Evolutionary conservation across 2,113 vertebrate genomes (phyloP).

Genomic region (Mesoclemmys tuberculata): DNA sequence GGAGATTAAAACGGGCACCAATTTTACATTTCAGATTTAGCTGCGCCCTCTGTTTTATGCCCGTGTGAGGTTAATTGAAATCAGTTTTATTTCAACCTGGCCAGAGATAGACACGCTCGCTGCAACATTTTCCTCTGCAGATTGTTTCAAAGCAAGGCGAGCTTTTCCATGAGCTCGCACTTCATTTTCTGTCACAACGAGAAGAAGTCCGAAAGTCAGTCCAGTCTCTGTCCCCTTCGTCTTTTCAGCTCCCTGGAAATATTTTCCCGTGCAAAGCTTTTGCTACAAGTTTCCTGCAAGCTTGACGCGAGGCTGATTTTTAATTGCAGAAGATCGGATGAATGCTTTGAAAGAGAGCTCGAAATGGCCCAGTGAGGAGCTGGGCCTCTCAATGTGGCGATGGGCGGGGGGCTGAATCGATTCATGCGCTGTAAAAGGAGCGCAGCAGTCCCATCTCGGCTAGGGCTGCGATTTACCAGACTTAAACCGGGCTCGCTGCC

Average conservation of each 20-base stretch:
- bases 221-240: neutral
- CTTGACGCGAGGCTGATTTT: accelerated
- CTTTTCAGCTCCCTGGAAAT: neutral
- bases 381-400: accelerated
- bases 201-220: too few relatives aligned
- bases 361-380: accelerated
- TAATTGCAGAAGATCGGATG: accelerated
- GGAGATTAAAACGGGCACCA: slow-evolving; percentile 12
- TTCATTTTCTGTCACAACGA: too few relatives aligned
- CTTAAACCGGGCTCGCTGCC: neutral
- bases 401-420: accelerated
- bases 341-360: neutral
- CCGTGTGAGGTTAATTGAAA: neutral
- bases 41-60: neutral
- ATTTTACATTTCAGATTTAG: neutral
- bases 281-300: neutral
- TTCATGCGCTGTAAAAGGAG: neutral
- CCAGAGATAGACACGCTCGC: neutral
- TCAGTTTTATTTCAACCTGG: accelerated
- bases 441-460: neutral
- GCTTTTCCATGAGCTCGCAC: accelerated
- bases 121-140: neutral
- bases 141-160: neutral
- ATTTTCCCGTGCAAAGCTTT: neutral
- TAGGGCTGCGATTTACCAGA: neutral